phyloP scores from a whole-genome alignment of 2,888 invertebrate species.

The Enchytraeus crypticus region DNA sequence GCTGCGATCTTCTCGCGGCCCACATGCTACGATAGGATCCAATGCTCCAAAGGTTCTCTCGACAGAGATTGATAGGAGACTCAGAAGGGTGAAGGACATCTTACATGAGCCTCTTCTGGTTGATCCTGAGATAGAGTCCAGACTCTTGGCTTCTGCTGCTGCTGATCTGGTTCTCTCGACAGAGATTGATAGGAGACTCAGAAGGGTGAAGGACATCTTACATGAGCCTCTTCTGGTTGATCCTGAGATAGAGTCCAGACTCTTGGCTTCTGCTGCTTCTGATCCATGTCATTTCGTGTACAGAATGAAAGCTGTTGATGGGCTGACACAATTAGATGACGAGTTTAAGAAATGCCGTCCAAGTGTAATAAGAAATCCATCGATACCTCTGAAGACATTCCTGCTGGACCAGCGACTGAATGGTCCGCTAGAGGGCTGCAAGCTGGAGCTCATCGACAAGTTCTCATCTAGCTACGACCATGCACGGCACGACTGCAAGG shows the following conservation, averaged over 20 bases:
- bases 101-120: not conserved
- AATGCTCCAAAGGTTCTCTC: conserved; percentile 84
- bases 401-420: conserved; percentile 62
- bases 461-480: conserved; percentile 84
- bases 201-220: conserved; percentile 72
- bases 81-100: not conserved
- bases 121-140: not conserved
- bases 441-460: conserved; percentile 76
- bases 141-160: not conserved
- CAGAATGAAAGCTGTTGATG: conserved; percentile 80
- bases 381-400: conserved; percentile 73
- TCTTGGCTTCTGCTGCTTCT: conserved; percentile 30
- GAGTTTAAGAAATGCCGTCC: conserved; percentile 20
- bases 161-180: conserved; percentile 55
- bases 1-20: conserved; percentile 75
- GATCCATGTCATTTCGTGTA: conserved; percentile 67
- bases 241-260: conserved; percentile 27
- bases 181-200: conserved; percentile 77
- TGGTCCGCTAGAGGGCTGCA: conserved; percentile 70
- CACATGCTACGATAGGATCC: conserved; percentile 78
- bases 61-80: too few species aligned
- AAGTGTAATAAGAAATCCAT: conserved; percentile 57
- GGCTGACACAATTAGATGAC: conserved; percentile 64
- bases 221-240: conserved; percentile 66
- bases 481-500: conserved; percentile 80